Evolutionary conservation across 2,113 vertebrate genomes (phyloP).

Genomic region (Hippocampus abdominalis): DNA sequence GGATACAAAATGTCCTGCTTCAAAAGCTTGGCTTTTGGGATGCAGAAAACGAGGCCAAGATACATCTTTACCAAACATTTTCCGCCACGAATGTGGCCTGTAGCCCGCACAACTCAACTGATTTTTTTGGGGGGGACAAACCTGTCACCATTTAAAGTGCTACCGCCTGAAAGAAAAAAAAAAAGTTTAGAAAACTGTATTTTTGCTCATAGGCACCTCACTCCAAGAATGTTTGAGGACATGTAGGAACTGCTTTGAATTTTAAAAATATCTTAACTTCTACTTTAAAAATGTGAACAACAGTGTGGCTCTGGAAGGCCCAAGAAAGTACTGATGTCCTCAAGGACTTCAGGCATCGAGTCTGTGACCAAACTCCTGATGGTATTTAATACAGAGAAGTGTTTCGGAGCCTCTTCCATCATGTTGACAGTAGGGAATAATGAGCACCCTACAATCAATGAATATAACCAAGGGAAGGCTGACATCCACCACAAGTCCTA

Average conservation of each 20-base stretch:
- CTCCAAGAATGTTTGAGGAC: not conserved
- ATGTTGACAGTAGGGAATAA: conserved; percentile 63
- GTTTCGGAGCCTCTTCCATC: conserved; percentile 47
- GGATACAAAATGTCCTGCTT: too few species aligned
- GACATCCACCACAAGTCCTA: conserved; percentile 23
- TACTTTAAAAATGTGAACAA: not conserved
- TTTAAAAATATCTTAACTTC: not conserved
- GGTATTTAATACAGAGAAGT: conserved; percentile 46
- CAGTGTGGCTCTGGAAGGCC: conserved; percentile 23
- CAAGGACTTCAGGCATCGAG: conserved; percentile 15
- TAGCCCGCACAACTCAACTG: too few species aligned
- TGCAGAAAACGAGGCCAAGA: not conserved
- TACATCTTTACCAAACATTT: too few species aligned
- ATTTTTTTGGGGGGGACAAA: too few species aligned
- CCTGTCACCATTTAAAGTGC: too few species aligned
- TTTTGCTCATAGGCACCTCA: not conserved
- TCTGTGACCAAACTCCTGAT: conserved; percentile 41
- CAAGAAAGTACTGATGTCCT: conserved; percentile 32
- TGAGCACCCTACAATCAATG: conserved; percentile 57
- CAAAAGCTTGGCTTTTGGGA: not conserved
- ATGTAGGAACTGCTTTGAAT: not conserved
- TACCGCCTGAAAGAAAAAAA: too few species aligned
- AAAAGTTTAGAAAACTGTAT: not conserved
- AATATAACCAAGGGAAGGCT: conserved; percentile 43
- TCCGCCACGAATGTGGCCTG: too few species aligned